These are phyloP conservation scores for Lycodopsis pacificus DNA, from an alignment of 2,797 vertebrate species.

Conservation along the genomic window DNA sequence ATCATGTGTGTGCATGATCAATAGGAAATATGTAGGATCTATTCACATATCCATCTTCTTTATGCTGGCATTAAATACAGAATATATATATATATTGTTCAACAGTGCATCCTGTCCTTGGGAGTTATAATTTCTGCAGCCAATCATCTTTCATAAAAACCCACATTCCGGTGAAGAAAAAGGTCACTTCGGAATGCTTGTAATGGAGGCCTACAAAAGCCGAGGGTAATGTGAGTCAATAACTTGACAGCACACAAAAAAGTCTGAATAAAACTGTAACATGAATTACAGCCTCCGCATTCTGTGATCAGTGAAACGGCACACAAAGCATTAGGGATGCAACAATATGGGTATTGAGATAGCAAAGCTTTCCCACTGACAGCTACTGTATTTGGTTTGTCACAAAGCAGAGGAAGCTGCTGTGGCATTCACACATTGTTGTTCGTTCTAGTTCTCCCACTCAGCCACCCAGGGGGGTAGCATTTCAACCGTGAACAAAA, in stretches of 20 bases:
- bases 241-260: constrained; percentile 57
- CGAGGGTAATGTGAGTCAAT: constrained; percentile 43
- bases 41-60: neutral
- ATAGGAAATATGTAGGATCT: neutral
- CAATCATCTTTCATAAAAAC: constrained; percentile 38
- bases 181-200: constrained; percentile 56
- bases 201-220: constrained; percentile 43
- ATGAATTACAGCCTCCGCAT: constrained; percentile 56
- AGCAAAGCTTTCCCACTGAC: constrained; percentile 53
- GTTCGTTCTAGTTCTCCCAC: constrained; percentile 35
- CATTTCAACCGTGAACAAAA: constrained; percentile 40
- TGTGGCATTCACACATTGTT: constrained; percentile 46
- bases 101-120: constrained; percentile 49
- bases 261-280: constrained; percentile 61
- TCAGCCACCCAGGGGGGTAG: constrained; percentile 24
- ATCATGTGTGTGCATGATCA: neutral
- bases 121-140: constrained; percentile 36
- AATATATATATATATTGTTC: neutral
- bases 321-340: constrained; percentile 65
- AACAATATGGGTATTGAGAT: constrained; percentile 66
- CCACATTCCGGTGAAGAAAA: constrained; percentile 40
- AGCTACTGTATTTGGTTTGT: constrained; percentile 49
- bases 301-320: constrained; percentile 60
- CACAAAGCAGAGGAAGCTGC: constrained; percentile 53
- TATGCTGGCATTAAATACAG: neutral